phyloP scores from a whole-genome alignment of 2,888 invertebrate genomes.

The Drosophila infuscata region DNA sequence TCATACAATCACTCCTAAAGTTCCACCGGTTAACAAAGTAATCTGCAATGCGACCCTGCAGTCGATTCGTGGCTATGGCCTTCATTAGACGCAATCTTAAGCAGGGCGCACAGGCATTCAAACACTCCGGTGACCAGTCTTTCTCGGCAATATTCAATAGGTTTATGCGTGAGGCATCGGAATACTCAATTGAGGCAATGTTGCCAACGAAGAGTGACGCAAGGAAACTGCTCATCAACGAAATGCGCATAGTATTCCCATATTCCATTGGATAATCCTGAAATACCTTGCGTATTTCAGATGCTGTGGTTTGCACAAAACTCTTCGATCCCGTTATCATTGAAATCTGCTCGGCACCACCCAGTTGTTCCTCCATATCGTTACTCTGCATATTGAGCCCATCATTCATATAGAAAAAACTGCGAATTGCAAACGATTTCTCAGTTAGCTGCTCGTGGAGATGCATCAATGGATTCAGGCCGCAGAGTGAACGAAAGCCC shows the following conservation, averaged over 20 bases:
- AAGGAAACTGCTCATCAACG: constrained; percentile 62
- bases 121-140: constrained; percentile 90
- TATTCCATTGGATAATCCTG: constrained; percentile 29
- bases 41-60: constrained; percentile 89
- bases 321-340: constrained; percentile 52
- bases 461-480: constrained; percentile 27
- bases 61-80: constrained; percentile 89
- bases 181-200: constrained; percentile 60
- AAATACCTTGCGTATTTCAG: constrained; percentile 52
- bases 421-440: constrained; percentile 34
- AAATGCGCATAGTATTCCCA: constrained; percentile 47
- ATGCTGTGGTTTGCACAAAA: constrained; percentile 33
- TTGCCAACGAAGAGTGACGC: constrained; percentile 59
- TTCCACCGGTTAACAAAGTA: constrained; percentile 94
- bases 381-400: constrained; percentile 16
- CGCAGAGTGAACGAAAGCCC: constrained; percentile 59
- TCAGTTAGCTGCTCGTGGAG: constrained; percentile 62
- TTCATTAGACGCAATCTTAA: constrained; percentile 89
- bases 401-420: constrained; percentile 26
- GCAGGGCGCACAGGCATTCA: constrained; percentile 90
- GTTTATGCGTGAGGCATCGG: constrained; percentile 55
- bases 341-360: constrained; percentile 15
- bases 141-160: constrained; percentile 91
- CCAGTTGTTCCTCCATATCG: constrained; percentile 44
- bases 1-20: constrained; percentile 91